These are phyloP conservation scores for Corapipo altera DNA, from an alignment of 2,113 vertebrate genomes.

Conservation along the genomic window DNA sequence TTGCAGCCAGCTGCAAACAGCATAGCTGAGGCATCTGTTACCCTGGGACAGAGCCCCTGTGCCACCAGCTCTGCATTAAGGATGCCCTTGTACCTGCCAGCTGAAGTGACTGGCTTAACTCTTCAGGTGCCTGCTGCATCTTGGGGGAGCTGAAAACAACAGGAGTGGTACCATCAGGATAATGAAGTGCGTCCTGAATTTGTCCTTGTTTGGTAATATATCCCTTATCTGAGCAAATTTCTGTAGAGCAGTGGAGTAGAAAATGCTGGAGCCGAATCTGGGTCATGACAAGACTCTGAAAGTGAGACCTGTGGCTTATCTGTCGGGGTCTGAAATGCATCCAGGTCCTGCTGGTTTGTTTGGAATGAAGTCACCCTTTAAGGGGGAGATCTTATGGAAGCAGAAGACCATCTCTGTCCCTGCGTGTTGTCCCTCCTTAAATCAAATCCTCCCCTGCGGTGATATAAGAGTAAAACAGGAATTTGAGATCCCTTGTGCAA, in stretches of 20 bases:
- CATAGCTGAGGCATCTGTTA: slow-evolving; percentile 2
- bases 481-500: not conserved
- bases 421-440: not conserved
- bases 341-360: slow-evolving; percentile 12
- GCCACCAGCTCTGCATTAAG: not conserved
- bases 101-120: not conserved
- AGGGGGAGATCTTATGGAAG: not conserved
- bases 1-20: slow-evolving; percentile 32
- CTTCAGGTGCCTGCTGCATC: not conserved
- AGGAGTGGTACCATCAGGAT: not conserved
- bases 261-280: slow-evolving; percentile 46
- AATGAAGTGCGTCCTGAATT: not conserved
- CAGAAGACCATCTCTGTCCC: not conserved
- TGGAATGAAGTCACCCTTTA: slow-evolving; percentile 34
- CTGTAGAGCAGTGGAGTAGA: not conserved
- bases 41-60: not conserved
- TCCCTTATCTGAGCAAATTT: not conserved
- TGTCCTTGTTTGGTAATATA: accelerated
- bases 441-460: not conserved
- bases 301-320: slow-evolving; percentile 20
- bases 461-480: not conserved
- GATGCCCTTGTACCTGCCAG: not conserved
- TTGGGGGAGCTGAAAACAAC: not conserved
- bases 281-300: slow-evolving; percentile 22
- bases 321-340: not conserved